Evolutionary conservation across 2,888 invertebrate genomes (phyloP), one percentile per base, ranked within the genome.

Genomic region (Rhogogaster chlorosoma): DNA sequence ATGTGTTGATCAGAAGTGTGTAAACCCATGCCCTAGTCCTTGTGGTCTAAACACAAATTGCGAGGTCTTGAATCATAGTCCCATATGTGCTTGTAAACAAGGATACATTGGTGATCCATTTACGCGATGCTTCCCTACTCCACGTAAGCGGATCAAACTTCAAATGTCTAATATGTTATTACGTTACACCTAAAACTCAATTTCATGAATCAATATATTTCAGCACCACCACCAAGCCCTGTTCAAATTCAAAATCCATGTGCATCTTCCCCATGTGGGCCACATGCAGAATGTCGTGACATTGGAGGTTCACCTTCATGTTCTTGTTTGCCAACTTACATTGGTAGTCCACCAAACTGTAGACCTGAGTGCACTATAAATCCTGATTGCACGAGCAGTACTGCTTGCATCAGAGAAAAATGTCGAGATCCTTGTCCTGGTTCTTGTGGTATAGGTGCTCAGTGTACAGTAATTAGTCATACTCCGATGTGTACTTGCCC

Each of bases 351-450:
- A 71, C 96, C 97, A n/a, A 95, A 95, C 78, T 97, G 97, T 90
- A 94, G 96, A 73, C 96, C 97, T n/a, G 96, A 97, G 91, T 97
- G 97, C 91, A 94, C 95, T 38, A 95, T 95, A 9, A 96, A 96
- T 90, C 95, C 96, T 10, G 97, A 97, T 88, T 98, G 98, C 92
- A 95, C 96, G 9, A 95, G 96, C 88, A 96, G 96, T 91, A 95
- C 95, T 92, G 97, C 97, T 86, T 98, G 98, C 93, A 95, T 97
- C 88, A 96, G 96, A 92, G 96, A 96, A 91, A 96, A 95, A 93
- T 98, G 97, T 93, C 94, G 95, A 86, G 97, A 97, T 92, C 97
- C 98, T 84, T 98, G 98, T 91, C 95, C 95, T 82, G 97, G 97
- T 71, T 96, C 96, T 78, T 97, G 97, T 92, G 97, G 97, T 78